Conservation (phyloP, 2,113 vertebrate species). For the Corvus hawaiiensis region DNA sequence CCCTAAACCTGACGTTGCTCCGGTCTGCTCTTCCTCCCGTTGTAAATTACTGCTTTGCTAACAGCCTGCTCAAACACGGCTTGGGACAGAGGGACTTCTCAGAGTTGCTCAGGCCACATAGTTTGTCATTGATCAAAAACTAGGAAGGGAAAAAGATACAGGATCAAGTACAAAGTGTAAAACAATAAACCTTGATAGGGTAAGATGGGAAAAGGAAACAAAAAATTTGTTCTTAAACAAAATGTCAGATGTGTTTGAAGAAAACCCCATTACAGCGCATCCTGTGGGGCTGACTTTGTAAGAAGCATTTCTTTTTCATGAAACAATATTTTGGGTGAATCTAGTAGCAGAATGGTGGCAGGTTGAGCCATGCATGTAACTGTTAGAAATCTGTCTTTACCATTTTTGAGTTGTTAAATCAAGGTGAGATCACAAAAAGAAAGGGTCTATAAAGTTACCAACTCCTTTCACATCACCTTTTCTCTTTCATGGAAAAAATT, state of each 20-base stretch:
- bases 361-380: accelerated
- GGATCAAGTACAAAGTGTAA: background rate
- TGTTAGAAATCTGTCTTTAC: background rate
- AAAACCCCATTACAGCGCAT: background rate
- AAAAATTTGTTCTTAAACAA: background rate
- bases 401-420: background rate
- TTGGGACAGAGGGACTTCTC: too few relatives aligned
- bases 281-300: accelerated
- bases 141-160: too few relatives aligned
- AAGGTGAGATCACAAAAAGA: background rate
- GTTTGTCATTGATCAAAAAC: background rate
- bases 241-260: background rate
- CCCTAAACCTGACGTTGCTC: accelerated
- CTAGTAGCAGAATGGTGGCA: background rate
- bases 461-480: background rate
- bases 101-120: accelerated
- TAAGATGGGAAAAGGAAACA: background rate
- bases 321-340: background rate
- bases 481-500: background rate
- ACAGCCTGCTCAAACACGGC: accelerated
- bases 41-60: background rate
- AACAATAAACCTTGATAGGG: background rate
- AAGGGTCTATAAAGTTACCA: background rate
- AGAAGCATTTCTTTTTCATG: background rate
- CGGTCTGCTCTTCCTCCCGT: accelerated